phyloP scores from a whole-genome alignment of 2,888 invertebrate genomes.

The Epinotia bilunana region DNA sequence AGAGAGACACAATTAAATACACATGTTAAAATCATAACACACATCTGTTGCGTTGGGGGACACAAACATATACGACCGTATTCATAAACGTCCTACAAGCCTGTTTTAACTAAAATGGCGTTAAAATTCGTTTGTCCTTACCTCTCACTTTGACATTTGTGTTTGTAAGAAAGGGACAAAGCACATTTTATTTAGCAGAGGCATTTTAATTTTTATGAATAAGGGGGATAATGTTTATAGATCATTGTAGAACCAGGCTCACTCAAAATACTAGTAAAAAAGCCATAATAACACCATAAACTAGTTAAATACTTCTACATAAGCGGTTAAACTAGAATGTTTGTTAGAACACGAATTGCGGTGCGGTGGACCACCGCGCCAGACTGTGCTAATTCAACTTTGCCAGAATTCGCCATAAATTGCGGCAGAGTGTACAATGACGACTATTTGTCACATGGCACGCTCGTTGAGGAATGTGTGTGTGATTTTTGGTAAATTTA shows the following conservation, averaged over 20 bases:
- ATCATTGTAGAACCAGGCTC: constrained; percentile 4
- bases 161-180: too few species aligned
- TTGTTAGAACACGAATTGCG: constrained; percentile 29
- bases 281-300: constrained; percentile 11
- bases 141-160: too few species aligned
- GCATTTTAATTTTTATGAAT: too few species aligned
- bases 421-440: constrained; percentile 43
- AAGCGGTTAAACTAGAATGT: constrained; percentile 28
- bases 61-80: too few species aligned
- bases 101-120: too few species aligned
- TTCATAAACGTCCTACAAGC: too few species aligned
- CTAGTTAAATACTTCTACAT: background rate
- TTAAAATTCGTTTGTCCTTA: too few species aligned
- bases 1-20: too few species aligned
- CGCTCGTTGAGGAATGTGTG: constrained; percentile 20
- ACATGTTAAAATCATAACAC: too few species aligned
- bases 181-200: too few species aligned
- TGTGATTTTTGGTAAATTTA: constrained; percentile 1
- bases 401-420: constrained; percentile 51
- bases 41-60: too few species aligned
- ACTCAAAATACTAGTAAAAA: constrained; percentile 10
- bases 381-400: constrained; percentile 57
- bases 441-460: constrained; percentile 46
- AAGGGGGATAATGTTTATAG: too few species aligned
- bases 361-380: constrained; percentile 47